These are phyloP conservation scores for Scaptomyza tumidula DNA, from an alignment of 2,888 invertebrate species.

Conservation along the genomic window DNA sequence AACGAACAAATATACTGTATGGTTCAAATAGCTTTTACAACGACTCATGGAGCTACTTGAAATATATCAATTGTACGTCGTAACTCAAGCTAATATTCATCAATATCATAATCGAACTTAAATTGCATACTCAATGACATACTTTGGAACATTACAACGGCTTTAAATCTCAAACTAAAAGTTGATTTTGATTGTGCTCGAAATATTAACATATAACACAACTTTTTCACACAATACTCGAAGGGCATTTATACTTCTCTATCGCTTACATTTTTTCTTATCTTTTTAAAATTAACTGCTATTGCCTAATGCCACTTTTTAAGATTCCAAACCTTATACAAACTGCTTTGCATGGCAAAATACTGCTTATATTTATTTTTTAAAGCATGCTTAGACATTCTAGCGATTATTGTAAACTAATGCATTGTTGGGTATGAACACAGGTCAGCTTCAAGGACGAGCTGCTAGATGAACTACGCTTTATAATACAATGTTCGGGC, in stretches of 20 bases:
- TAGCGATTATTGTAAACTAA: background rate
- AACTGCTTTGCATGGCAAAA: conserved; percentile 20
- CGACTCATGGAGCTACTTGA: conserved; percentile 29
- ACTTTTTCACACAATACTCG: background rate
- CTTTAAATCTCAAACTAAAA: no score
- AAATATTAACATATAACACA: no score
- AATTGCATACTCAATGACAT: background rate
- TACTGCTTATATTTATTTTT: background rate
- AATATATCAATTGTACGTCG: background rate
- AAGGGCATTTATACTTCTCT: background rate
- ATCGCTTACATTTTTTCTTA: background rate
- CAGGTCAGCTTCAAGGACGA: conserved; percentile 89
- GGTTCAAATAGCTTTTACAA: conserved; percentile 30
- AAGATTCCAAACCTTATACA: no score
- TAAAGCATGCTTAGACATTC: background rate
- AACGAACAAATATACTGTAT: conserved; percentile 20
- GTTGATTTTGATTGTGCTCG: no score
- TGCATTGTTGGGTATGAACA: background rate
- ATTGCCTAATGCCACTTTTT: no score
- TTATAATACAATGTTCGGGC: conserved; percentile 89
- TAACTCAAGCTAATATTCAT: conserved; percentile 21
- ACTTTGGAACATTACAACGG: background rate
- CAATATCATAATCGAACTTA: background rate
- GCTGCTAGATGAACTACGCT: conserved; percentile 89
- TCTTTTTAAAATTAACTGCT: no score